phyloP scores from a whole-genome alignment of 2,797 vertebrate genomes.

The Pipistrellus kuhlii region DNA sequence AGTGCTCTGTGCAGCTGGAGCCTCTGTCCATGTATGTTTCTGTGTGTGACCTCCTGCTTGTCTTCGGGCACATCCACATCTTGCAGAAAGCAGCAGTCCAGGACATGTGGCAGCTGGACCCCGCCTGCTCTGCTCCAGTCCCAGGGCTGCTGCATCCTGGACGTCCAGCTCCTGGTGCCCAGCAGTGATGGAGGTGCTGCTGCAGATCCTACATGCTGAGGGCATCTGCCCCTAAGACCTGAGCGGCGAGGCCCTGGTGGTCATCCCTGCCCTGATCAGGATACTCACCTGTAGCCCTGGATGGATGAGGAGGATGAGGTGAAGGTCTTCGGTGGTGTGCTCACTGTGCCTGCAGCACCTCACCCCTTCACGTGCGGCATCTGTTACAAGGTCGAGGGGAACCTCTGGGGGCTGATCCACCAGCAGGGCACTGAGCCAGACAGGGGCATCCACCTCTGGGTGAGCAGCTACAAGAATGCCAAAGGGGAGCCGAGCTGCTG shows the following conservation, averaged over 20 bases:
- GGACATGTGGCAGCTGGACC: constrained; percentile 96
- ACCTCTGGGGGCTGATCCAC: constrained; percentile 96
- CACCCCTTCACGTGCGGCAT: constrained; percentile 95
- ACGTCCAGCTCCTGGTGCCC: constrained; percentile 93
- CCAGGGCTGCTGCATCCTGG: constrained; percentile 94
- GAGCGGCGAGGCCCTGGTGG: constrained; percentile 95
- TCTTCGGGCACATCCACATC: constrained; percentile 93
- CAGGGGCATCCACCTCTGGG: constrained; percentile 94
- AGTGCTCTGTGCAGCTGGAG: not conserved
- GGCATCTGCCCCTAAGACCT: constrained; percentile 95
- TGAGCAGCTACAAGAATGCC: constrained; percentile 93
- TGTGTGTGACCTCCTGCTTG: not conserved
- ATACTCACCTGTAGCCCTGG: constrained; percentile 96
- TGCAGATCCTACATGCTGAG: constrained; percentile 97
- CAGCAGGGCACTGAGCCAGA: constrained; percentile 94
- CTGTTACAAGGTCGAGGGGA: constrained; percentile 98
- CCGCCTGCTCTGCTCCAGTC: constrained; percentile 97
- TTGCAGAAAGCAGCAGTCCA: constrained; percentile 98
- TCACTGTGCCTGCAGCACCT: constrained; percentile 95
- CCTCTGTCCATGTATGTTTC: not conserved
- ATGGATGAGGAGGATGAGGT: constrained; percentile 93
- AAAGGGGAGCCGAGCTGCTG: constrained; percentile 91
- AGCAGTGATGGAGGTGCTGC: constrained; percentile 96
- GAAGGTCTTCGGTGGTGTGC: constrained; percentile 94
- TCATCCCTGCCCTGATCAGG: constrained; percentile 96